Conservation (phyloP, 2,888 invertebrate species). For the Tetragnatha montana region DNA sequence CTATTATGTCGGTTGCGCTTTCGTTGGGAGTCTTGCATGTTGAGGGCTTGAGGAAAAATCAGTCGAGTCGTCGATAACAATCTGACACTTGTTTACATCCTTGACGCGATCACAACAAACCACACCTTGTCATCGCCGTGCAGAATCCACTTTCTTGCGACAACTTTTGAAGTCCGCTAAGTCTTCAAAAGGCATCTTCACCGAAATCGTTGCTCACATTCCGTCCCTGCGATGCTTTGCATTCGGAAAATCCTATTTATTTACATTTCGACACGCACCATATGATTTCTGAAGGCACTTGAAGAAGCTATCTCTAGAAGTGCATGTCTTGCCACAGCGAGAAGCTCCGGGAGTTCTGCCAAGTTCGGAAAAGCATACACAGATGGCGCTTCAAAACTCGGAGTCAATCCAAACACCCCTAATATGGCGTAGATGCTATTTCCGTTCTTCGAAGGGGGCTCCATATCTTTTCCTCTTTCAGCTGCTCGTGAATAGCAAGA, state of each 20-base stretch:
- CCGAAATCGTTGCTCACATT: neutral
- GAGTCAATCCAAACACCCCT: constrained; percentile 19
- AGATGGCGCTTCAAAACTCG: constrained; percentile 50
- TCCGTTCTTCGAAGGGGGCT: constrained; percentile 22
- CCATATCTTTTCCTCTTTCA: constrained; percentile 58
- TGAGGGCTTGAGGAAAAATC: constrained; percentile 31
- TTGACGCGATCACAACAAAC: constrained; percentile 1
- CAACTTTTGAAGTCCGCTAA: constrained; percentile 48
- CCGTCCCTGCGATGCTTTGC: constrained; percentile 6
- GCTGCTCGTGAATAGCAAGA: constrained; percentile 39
- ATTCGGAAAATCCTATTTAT: constrained; percentile 8
- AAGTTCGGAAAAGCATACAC: constrained; percentile 47
- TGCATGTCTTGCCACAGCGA: constrained; percentile 9
- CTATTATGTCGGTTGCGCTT: constrained; percentile 21
- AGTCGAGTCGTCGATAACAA: constrained; percentile 36
- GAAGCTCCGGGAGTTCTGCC: constrained; percentile 1
- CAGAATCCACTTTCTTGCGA: constrained; percentile 39
- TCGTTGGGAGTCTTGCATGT: constrained; percentile 61
- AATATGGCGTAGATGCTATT: constrained; percentile 62
- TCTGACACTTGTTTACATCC: constrained; percentile 33
- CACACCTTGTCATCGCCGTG: too few relatives aligned
- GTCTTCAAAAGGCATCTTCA: constrained; percentile 21
- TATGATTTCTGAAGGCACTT: neutral
- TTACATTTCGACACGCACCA: constrained; percentile 1
- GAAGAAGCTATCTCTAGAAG: too few relatives aligned